Conservation (phyloP, 1,140 invertebrate genomes). For the Monochamus saltuarius region DNA sequence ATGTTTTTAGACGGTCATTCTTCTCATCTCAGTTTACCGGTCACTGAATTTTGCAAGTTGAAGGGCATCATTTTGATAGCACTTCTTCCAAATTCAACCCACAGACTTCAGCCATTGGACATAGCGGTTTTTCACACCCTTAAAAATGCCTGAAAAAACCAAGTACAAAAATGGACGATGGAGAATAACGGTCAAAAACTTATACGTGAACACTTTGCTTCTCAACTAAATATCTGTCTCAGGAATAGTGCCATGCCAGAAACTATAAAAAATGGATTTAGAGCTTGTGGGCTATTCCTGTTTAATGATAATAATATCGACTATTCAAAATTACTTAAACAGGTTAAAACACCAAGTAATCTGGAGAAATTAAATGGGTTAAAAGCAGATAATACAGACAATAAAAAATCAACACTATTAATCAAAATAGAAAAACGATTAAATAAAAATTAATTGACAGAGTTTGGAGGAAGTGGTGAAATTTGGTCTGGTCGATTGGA, state of each 20-base stretch:
- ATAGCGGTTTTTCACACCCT: constrained; percentile 46
- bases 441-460: no score
- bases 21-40: constrained; percentile 42
- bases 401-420: not conserved
- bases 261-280: constrained; percentile 23
- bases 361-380: not conserved
- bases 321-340: constrained; percentile 4
- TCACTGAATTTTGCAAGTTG: constrained; percentile 47
- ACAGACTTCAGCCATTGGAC: constrained; percentile 52
- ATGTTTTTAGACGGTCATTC: constrained; percentile 50
- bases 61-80: constrained; percentile 50
- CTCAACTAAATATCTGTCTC: constrained; percentile 4
- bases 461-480: no score
- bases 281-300: constrained; percentile 16
- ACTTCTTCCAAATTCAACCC: constrained; percentile 51
- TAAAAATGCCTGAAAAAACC: constrained; percentile 44
- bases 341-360: not conserved
- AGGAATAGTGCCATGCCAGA: not conserved
- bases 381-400: no score
- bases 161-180: constrained; percentile 33
- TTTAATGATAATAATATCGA: not conserved
- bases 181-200: constrained; percentile 24
- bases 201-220: constrained; percentile 10
- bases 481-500: no score
- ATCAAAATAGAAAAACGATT: not conserved